Conservation (phyloP, 2,113 vertebrate species). For the Anas platyrhynchos region DNA sequence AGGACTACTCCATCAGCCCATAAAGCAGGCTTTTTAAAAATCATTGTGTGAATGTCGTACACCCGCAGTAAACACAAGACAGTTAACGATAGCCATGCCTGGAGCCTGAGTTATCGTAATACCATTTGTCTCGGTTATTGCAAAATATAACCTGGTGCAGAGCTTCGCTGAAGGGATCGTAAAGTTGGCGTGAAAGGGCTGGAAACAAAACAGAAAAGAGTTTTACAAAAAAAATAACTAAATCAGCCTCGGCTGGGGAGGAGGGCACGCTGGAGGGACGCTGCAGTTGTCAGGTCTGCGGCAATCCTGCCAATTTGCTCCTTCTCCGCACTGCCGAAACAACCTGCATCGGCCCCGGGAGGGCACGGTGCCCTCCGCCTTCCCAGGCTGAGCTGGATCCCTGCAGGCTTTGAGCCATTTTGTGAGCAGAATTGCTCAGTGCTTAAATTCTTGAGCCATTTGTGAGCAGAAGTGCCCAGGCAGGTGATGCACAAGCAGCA, state of each 20-base stretch:
- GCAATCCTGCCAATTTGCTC: not conserved
- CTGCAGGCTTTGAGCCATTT: rapidly evolving
- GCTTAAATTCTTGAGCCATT: not conserved
- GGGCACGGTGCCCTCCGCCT: not conserved
- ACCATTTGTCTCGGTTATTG: constrained; percentile 29
- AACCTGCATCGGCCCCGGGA: not conserved
- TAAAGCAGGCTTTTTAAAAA: not conserved
- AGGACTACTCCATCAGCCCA: not conserved
- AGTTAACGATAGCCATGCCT: not conserved
- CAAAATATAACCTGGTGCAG: not conserved
- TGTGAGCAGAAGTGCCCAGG: not conserved
- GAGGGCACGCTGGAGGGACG: rapidly evolving
- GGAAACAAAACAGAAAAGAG: not conserved
- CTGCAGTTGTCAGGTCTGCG: not conserved
- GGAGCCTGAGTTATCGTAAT: constrained; percentile 19
- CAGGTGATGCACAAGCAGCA: not conserved
- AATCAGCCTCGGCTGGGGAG: not conserved
- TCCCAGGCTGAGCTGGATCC: not conserved
- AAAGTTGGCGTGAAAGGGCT: constrained; percentile 10
- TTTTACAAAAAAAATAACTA: not conserved
- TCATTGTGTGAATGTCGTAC: not conserved
- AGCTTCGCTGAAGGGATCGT: constrained; percentile 26
- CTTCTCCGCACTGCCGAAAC: not conserved
- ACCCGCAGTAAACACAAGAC: not conserved
- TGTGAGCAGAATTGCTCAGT: not conserved